Percentiles rank a stretch among this genome's conserved stretches.
Evolutionary conservation across 2,888 invertebrate species (phyloP).

Genomic region (Amphipyra tragopoginis): DNA sequence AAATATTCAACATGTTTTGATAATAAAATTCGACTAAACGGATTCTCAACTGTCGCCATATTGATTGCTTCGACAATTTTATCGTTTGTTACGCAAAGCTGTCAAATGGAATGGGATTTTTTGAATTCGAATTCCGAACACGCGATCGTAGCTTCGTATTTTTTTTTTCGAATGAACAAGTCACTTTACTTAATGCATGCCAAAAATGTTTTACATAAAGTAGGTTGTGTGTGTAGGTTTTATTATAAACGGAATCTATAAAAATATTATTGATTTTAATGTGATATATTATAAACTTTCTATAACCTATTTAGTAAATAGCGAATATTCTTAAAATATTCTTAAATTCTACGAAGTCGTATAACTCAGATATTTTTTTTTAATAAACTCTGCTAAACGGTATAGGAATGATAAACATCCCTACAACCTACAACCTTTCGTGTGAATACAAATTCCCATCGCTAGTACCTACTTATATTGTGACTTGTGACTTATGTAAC

Average conservation of each 20-base stretch:
- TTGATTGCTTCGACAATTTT: slow-evolving; percentile 65
- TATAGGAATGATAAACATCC: too few relatives aligned
- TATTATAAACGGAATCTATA: background rate
- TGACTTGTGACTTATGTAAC: background rate
- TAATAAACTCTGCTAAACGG: too few relatives aligned
- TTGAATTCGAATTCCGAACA: slow-evolving; percentile 64
- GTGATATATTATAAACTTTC: too few relatives aligned
- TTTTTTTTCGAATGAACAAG: slow-evolving; percentile 43
- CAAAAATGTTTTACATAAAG: slow-evolving; percentile 31
- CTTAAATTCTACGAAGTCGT: too few relatives aligned
- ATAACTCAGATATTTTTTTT: too few relatives aligned
- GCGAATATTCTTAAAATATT: too few relatives aligned
- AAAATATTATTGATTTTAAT: too few relatives aligned
- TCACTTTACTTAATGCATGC: slow-evolving; percentile 36
- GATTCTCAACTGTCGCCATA: slow-evolving; percentile 59
- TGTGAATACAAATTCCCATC: too few relatives aligned
- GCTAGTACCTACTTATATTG: too few relatives aligned
- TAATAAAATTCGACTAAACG: slow-evolving; percentile 54
- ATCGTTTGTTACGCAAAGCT: slow-evolving; percentile 65
- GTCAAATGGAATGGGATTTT: slow-evolving; percentile 59
- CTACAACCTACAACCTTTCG: too few relatives aligned
- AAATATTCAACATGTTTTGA: slow-evolving; percentile 55
- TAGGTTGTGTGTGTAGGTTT: background rate
- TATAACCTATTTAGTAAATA: too few relatives aligned
- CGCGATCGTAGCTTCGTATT: slow-evolving; percentile 36